Base-by-base conservation (phyloP, 2,888 invertebrate species). In the Bugulina stolonifera region DNA sequence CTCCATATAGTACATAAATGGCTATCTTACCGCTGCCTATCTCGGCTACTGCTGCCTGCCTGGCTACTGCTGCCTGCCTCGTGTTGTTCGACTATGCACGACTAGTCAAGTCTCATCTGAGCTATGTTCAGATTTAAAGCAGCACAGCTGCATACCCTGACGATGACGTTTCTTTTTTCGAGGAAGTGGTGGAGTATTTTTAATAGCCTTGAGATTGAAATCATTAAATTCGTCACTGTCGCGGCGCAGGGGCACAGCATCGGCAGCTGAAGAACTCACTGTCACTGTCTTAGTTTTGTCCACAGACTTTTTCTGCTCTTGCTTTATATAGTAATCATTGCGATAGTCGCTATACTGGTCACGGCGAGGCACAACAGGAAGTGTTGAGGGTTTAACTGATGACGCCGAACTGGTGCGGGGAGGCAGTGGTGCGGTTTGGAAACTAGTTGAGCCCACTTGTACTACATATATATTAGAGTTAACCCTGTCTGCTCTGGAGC, bases 321-420 rank as follows among this genome's bases (percentile, higher is more conserved):
- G 64, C 32, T 64, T 64, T 32, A 64, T 32, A n/a, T 64, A 64
- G 32, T 64, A 64, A 32, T 64, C 64, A 64, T 64, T 64, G n/a
- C 64, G 64, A n/a, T 64, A 64, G n/a, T 64, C 64, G 32, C 64
- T 64, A 27, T 64, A 64, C 34, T 64, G 64, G 2, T 32, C 64
- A 3, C 64, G 27, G 27, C 64, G n/a, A 27, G 64, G 34, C 10
- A 27, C 32, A 32, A 27, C 34, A 32, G 64, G 64, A 5, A 64
- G 64, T 29, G 64, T 29, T n/a, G 32, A 14, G 10, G 64, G 64
- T 64, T 64, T 25, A 5, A 10, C 29, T 25, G 64, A 64, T 3
- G 5, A 14, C 5, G 64, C 64, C 25, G 57, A n/a, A n/a, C n/a
- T n/a, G 18, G 43, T 43, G 10, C 43, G 43, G 18, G 43, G 18